A percentile compares a stretch with the other conserved stretches of the same genome.
Evolutionary conservation across 2,888 invertebrate genomes (phyloP).

Genomic region (Lobophora halterata): DNA sequence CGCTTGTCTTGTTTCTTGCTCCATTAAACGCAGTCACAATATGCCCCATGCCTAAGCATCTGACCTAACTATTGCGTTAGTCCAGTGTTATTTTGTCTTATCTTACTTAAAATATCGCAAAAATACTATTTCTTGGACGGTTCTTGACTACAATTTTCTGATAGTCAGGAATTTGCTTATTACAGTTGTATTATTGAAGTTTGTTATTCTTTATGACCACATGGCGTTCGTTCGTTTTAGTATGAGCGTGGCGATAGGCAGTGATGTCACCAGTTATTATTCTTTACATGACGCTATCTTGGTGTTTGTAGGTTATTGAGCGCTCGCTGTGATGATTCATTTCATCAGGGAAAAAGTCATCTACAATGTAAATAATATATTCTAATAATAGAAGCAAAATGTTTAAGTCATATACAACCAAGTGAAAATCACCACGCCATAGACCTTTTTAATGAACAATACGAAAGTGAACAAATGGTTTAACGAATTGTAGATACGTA

Average conservation of each 20-base stretch:
- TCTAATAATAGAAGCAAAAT: slow-evolving; percentile 3
- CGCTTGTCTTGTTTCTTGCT: slow-evolving; percentile 42
- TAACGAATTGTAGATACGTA: too few relatives aligned
- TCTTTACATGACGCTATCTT: slow-evolving; percentile 46
- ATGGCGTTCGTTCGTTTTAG: slow-evolving; percentile 20
- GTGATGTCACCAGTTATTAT: slow-evolving; percentile 76
- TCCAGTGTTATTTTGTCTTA: too few relatives aligned
- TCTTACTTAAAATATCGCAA: too few relatives aligned
- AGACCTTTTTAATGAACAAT: slow-evolving; percentile 28
- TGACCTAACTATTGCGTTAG: neutral
- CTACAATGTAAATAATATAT: neutral
- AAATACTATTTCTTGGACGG: too few relatives aligned
- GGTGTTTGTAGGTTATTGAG: slow-evolving; percentile 50
- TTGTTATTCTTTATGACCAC: slow-evolving; percentile 21
- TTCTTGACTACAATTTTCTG: too few relatives aligned
- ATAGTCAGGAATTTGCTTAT: slow-evolving; percentile 10
- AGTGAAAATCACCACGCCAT: slow-evolving; percentile 10
- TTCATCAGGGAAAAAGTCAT: slow-evolving; percentile 49
- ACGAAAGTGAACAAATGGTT: slow-evolving; percentile 50
- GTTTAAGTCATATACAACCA: too few relatives aligned
- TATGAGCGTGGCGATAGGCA: slow-evolving; percentile 36
- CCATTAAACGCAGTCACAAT: slow-evolving; percentile 36
- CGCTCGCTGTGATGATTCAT: slow-evolving; percentile 58
- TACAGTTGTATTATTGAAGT: slow-evolving; percentile 6
- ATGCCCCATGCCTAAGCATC: slow-evolving; percentile 1